Evolutionary conservation across 2,113 vertebrate genomes (phyloP).

Genomic region (Silurus asotus): DNA sequence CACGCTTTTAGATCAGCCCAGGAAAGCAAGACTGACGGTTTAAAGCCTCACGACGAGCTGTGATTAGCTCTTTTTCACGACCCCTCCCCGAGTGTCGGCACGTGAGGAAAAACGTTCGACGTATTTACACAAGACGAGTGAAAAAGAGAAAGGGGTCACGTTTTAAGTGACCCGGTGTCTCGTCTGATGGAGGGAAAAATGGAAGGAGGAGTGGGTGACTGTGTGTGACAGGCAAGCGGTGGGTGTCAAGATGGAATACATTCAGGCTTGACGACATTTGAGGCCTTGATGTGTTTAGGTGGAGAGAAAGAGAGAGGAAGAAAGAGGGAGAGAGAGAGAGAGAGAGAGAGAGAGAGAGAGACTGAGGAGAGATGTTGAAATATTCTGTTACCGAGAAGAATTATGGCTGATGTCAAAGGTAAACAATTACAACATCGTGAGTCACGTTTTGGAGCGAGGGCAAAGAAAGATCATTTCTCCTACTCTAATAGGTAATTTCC

Average conservation of each 20-base stretch:
- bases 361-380: slow-evolving; percentile 55
- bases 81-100: slow-evolving; percentile 36
- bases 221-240: slow-evolving; percentile 24
- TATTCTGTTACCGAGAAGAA: slow-evolving; percentile 67
- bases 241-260: slow-evolving; percentile 39
- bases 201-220: neutral
- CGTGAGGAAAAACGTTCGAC: slow-evolving; percentile 17
- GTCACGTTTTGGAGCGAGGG: slow-evolving; percentile 71
- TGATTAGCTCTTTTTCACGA: slow-evolving; percentile 53
- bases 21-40: slow-evolving; percentile 55
- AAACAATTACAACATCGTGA: slow-evolving; percentile 78
- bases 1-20: slow-evolving; percentile 58
- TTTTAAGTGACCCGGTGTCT: slow-evolving; percentile 43
- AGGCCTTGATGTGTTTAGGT: slow-evolving; percentile 16
- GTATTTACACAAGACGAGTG: slow-evolving; percentile 34
- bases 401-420: slow-evolving; percentile 74
- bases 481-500: slow-evolving; percentile 74
- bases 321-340: slow-evolving; percentile 41
- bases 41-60: slow-evolving; percentile 50
- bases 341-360: slow-evolving; percentile 35
- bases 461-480: slow-evolving; percentile 71
- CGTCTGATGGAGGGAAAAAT: neutral
- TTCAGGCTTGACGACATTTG: slow-evolving; percentile 47
- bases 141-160: slow-evolving; percentile 35
- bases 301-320: slow-evolving; percentile 26